phyloP scores from a whole-genome alignment of 35 echinoderm and acorn worm genomes.

The Apostichopus parvimensis region DNA sequence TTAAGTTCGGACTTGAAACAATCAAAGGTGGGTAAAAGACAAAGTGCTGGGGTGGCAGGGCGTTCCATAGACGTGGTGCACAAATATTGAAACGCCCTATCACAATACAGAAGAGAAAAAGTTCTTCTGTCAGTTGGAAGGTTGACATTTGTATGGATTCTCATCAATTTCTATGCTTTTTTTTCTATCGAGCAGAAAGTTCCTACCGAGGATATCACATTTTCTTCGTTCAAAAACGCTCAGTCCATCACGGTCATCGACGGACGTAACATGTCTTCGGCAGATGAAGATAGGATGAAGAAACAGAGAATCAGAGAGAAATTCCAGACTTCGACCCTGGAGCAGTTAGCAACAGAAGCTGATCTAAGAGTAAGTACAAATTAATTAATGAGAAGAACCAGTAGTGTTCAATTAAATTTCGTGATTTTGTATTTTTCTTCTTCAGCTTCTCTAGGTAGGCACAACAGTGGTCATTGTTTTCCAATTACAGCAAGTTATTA shows the following conservation, averaged over 20 bases:
- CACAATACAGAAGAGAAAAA: too few species aligned
- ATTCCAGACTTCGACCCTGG: slow-evolving; percentile 86
- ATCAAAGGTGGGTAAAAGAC: too few species aligned
- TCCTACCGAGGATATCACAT: slow-evolving; percentile 83
- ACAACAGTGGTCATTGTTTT: too few species aligned
- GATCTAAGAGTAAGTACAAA: slow-evolving; percentile 76
- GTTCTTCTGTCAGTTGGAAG: background rate
- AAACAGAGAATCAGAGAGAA: slow-evolving; percentile 66
- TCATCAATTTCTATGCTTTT: background rate
- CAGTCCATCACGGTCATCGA: slow-evolving; percentile 55
- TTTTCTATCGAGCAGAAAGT: slow-evolving; percentile 69
- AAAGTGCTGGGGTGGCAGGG: too few species aligned
- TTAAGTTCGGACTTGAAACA: too few species aligned
- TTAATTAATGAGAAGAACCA: too few species aligned
- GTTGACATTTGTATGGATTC: background rate
- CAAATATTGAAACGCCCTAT: too few species aligned
- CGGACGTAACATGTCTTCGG: background rate
- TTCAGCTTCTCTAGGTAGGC: too few species aligned
- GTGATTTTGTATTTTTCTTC: too few species aligned
- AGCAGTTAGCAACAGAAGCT: slow-evolving; percentile 78
- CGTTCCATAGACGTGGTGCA: too few species aligned
- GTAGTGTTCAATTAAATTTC: too few species aligned
- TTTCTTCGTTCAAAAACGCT: slow-evolving; percentile 81
- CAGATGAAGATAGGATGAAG: slow-evolving; percentile 74
- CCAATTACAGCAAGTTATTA: too few species aligned